Percentiles rank a stretch among this genome's conserved stretches.
Conservation (phyloP, 2,888 invertebrate species). For the Tachina fera region DNA sequence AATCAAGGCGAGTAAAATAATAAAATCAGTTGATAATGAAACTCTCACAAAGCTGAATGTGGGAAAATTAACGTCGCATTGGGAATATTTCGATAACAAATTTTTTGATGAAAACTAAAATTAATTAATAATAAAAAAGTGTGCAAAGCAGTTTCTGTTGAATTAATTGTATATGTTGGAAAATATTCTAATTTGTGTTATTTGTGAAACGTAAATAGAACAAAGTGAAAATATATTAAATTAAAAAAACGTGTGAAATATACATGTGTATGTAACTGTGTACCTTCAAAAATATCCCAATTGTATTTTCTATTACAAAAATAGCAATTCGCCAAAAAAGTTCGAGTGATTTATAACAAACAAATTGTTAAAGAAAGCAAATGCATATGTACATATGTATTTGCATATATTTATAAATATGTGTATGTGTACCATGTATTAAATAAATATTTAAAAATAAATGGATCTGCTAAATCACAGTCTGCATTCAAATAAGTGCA, state of each 20-base stretch:
- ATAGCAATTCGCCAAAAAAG: slow-evolving; percentile 24
- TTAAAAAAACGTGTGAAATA: slow-evolving; percentile 33
- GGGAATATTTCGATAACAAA: not conserved
- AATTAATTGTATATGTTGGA: not conserved
- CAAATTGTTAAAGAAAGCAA: slow-evolving; percentile 15
- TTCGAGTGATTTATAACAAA: slow-evolving; percentile 50
- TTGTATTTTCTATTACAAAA: slow-evolving; percentile 28
- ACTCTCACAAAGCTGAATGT: slow-evolving; percentile 61
- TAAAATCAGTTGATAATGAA: slow-evolving; percentile 70
- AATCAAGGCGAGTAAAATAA: not conserved
- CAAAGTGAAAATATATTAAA: not conserved
- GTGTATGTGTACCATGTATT: not conserved
- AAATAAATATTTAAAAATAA: not conserved
- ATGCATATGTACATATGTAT: not conserved
- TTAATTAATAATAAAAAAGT: slow-evolving; percentile 34
- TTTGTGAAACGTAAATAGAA: slow-evolving; percentile 28
- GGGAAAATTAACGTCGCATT: slow-evolving; percentile 47
- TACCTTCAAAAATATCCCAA: slow-evolving; percentile 4
- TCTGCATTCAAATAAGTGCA: slow-evolving; percentile 45
- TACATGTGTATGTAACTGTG: not conserved
- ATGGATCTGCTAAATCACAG: slow-evolving; percentile 5
- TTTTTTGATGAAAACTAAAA: slow-evolving; percentile 32
- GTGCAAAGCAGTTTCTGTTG: slow-evolving; percentile 22
- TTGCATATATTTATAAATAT: not conserved
- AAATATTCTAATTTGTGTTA: slow-evolving; percentile 44